Conservation (phyloP, 2,113 vertebrate genomes). For the Boulengeromyrus knoepffleri region DNA sequence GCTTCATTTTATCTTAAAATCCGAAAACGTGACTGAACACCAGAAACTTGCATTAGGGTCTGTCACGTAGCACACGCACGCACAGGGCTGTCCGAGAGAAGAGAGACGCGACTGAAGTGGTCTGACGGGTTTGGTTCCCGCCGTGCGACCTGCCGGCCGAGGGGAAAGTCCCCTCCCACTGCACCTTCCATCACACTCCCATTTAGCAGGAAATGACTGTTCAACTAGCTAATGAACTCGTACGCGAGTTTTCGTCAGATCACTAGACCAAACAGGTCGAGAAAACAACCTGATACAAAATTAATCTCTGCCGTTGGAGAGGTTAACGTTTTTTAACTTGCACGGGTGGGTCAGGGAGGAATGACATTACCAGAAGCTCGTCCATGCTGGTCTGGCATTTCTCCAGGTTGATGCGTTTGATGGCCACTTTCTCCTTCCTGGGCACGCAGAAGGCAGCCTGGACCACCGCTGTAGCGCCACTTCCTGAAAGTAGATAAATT, state of each 20-base stretch:
- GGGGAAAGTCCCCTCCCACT: neutral
- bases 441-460: conserved; percentile 75
- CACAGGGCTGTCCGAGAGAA: neutral
- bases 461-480: conserved; percentile 68
- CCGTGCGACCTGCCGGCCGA: neutral
- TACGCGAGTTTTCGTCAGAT: neutral
- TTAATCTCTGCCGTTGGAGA: neutral
- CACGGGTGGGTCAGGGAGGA: neutral
- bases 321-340: neutral
- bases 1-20: neutral
- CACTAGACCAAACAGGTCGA: neutral
- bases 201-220: neutral
- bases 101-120: neutral
- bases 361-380: conserved; percentile 70
- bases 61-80: neutral
- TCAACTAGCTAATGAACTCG: neutral
- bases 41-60: neutral
- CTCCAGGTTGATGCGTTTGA: conserved; percentile 83
- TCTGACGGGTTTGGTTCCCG: neutral
- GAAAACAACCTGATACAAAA: neutral
- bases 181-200: neutral
- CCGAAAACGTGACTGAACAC: neutral
- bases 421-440: conserved; percentile 81
- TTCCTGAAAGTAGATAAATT: conserved; percentile 28
- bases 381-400: conserved; percentile 89